Evolutionary conservation across 1,140 invertebrate species (phyloP).

Genomic region (Popillia japonica): DNA sequence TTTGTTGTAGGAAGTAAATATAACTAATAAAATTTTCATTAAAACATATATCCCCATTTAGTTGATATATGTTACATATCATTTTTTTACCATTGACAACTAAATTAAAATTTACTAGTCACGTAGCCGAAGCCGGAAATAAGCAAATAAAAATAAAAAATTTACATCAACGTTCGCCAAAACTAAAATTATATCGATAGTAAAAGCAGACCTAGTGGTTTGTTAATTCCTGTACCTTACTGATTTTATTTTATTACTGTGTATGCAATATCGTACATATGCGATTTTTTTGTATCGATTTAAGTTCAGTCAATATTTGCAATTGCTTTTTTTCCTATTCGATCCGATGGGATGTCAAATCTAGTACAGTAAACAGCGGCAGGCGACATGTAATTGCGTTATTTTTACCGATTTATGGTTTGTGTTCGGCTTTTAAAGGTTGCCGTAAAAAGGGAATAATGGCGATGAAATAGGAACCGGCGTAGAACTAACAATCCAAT

Average conservation of each 20-base stretch:
- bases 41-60: neutral
- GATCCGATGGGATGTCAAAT: neutral
- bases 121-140: neutral
- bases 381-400: slow-evolving; percentile 6
- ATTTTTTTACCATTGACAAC: neutral
- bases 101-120: neutral
- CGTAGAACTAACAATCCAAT: neutral
- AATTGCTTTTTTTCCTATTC: neutral
- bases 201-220: neutral
- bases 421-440: neutral
- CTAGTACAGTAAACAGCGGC: neutral
- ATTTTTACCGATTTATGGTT: slow-evolving; percentile 17
- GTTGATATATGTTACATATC: neutral
- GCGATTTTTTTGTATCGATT: neutral
- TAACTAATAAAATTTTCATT: neutral
- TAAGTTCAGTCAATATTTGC: neutral
- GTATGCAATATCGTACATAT: neutral
- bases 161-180: neutral
- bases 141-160: neutral
- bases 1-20: neutral
- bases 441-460: slow-evolving; percentile 20
- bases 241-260: slow-evolving; percentile 23
- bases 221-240: slow-evolving; percentile 1
- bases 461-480: neutral
- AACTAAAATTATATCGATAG: neutral